phyloP scores from a whole-genome alignment of 2,113 vertebrate genomes.

The Alaudala cheleensis region DNA sequence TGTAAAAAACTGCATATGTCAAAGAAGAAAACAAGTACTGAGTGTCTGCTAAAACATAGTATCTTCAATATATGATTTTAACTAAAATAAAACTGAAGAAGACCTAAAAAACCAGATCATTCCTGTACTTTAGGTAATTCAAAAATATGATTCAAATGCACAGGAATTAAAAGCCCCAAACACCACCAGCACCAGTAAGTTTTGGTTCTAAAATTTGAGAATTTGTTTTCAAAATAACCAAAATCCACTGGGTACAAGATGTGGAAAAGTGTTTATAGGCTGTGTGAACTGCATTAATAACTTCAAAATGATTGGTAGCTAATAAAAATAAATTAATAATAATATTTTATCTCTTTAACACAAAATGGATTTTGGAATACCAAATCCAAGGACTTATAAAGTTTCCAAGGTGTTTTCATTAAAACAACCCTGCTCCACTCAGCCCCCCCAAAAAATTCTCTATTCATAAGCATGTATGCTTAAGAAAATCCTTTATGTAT shows the following conservation, averaged over 20 bases:
- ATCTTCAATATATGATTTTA: background rate
- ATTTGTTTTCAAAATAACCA: background rate
- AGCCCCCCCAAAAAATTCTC: background rate
- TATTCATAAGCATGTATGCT: background rate
- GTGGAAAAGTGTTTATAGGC: background rate
- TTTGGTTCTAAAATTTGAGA: background rate
- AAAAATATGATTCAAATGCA: background rate
- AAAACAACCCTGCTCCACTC: background rate
- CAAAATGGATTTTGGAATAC: background rate
- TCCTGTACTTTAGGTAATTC: background rate
- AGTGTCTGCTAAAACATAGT: background rate
- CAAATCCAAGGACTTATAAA: background rate
- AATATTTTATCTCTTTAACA: background rate
- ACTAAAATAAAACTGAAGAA: background rate
- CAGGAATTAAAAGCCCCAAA: rapidly evolving
- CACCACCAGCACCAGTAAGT: background rate
- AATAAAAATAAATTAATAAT: background rate
- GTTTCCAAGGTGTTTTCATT: background rate
- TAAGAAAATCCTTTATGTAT: background rate
- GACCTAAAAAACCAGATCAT: background rate
- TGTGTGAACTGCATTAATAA: background rate
- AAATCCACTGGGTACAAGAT: background rate
- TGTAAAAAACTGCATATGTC: background rate
- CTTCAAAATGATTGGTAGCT: background rate
- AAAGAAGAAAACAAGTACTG: background rate